Base-by-base conservation (phyloP, 2,888 invertebrate species). In the Caenorhabditis uteleia region DNA sequence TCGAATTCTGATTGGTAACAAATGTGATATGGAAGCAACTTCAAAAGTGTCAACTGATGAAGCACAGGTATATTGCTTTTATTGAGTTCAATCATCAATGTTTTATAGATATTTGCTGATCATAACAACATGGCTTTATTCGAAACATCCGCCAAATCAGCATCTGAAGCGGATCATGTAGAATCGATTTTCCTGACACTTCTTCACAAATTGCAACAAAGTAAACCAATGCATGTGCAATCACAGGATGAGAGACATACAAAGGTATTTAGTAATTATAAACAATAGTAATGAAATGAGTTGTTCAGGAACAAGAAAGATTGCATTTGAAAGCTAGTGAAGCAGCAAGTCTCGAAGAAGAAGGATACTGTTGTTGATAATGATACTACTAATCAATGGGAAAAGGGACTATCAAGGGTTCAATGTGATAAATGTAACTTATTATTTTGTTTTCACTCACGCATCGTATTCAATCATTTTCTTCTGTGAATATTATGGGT, bases 181-280 rank as follows among this genome's bases (percentile, higher is more conserved):
- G 90, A 91, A 79, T 89, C 90, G 0, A 91, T 91, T 77, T 91
- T 91, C 84, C 87, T 91, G 87, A 91, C 91, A 0, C 84, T 91
- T 42, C 70, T 91, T 0, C 90, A 90, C 84, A 91, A 91, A 82
- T 85, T 91, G 66, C 88, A 88, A 79, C 87, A 86, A 74, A 86
- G 87, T 47, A 88, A 88, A 79, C 87, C 88, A 8, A 88, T 89
- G 87, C 81, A 83, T 54, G 83, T 82, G 23, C 82, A 82, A 56
- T 69, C 74, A 18, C 72, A 70, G 27, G 70, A 72, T 49, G 82
- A 82, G 51, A 40, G 82, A 12, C 58, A 70, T 26, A 70, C 75
- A 29, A 72, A 71, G 47, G 73, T 74, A 14, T 16, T 23, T 39
- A 26, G n/a, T 14, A 12, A 33, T 21, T 5, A 26, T 38, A 20